These are phyloP conservation scores for Erebia aethiops DNA, from an alignment of 2,888 invertebrate genomes.

Conservation along the genomic window DNA sequence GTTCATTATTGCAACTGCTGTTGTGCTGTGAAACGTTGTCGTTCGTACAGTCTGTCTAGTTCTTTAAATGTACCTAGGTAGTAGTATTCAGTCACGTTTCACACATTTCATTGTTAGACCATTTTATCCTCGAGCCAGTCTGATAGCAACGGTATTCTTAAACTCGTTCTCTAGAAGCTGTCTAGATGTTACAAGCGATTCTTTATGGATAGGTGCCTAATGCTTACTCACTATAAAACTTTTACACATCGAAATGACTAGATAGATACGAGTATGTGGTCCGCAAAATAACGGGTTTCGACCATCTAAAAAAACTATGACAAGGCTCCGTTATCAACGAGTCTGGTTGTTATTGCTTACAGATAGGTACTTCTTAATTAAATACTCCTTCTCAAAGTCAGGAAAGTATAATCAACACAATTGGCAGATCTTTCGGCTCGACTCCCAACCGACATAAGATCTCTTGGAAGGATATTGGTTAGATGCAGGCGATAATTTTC, in stretches of 20 bases:
- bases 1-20: not conserved
- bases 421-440: too few relatives aligned
- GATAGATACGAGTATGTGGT: not conserved
- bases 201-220: conserved; percentile 14
- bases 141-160: conserved; percentile 33
- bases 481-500: too few relatives aligned
- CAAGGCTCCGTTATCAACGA: not conserved
- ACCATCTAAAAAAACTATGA: not conserved
- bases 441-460: too few relatives aligned
- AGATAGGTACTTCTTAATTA: too few relatives aligned
- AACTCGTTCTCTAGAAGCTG: conserved; percentile 26
- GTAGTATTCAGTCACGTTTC: conserved; percentile 33
- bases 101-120: conserved; percentile 37
- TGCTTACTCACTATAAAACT: not conserved
- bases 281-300: not conserved
- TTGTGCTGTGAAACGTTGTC: not conserved
- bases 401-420: too few relatives aligned
- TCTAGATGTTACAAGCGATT: conserved; percentile 17
- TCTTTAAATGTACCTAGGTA: not conserved
- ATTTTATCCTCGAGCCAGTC: conserved; percentile 35
- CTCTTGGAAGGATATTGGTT: too few relatives aligned
- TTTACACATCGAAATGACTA: not conserved
- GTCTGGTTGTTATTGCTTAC: not conserved
- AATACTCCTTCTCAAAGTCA: too few relatives aligned
- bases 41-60: not conserved